Conservation (phyloP, 2,797 vertebrate species). For the Lepus townsendii region DNA sequence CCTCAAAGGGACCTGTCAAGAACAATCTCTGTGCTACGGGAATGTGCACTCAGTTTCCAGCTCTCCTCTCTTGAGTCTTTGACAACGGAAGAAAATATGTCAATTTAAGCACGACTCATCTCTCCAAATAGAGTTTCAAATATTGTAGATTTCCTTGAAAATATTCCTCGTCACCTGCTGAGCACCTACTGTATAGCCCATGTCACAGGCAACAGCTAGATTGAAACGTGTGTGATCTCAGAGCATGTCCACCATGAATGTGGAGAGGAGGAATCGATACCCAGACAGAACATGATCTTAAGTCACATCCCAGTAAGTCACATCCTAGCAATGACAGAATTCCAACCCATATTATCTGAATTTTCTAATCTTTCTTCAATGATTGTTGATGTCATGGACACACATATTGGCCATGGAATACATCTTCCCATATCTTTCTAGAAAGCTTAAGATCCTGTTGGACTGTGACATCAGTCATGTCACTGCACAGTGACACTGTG, state of each 20-base stretch:
- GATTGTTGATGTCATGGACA: not conserved
- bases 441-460: not conserved
- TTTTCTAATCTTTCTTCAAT: not conserved
- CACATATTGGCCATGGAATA: not conserved
- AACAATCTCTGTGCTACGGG: rapidly evolving
- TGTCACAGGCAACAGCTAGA: not conserved
- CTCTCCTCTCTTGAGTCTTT: not conserved
- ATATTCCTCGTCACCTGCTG: not conserved
- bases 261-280: not conserved
- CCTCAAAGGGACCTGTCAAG: not conserved
- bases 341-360: not conserved
- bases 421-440: not conserved
- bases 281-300: not conserved
- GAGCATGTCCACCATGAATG: not conserved
- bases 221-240: not conserved
- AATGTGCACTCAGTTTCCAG: not conserved
- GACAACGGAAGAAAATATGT: not conserved
- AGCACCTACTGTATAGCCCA: rapidly evolving
- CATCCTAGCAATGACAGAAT: not conserved
- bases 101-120: not conserved
- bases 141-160: not conserved
- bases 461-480: not conserved
- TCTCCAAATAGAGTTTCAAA: not conserved
- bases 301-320: not conserved
- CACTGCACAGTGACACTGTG: not conserved